Evolutionary conservation across 1,140 invertebrate species (phyloP), one percentile per base, ranked within the genome.

Genomic region (Ooceraea biroi): DNA sequence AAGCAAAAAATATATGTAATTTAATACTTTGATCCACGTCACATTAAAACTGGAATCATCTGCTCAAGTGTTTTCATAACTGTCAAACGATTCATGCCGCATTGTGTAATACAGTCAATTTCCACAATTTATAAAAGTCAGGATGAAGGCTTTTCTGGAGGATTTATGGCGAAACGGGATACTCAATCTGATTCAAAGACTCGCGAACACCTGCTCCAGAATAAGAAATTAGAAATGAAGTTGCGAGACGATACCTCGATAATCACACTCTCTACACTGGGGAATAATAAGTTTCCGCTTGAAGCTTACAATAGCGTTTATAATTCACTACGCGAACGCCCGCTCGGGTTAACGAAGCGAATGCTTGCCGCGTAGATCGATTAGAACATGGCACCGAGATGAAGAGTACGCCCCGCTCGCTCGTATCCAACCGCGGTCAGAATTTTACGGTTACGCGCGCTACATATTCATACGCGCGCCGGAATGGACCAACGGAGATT

Each of bases 371-470:
- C 50, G 50, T 57, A 80, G 36, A 80, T 57, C 76, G 50, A 71
- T 80, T 80, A 80, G 76, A 78, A 60, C 41, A 36, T 27, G 44
- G 36, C 52, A 22, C 63, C 48, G 60, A 71, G 76, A 69, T 69
- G 76, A 80, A 60, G 52, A 50, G 36, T 7, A 14, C 22, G 60
- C 14, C 48, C 50, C 55, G 76, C 50, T 27, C 11, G 44, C 17
- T 22, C 25, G 50, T 78, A 63, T 44, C 48, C 76, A 25, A 30
- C 12, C 12, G 65, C 50, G 52, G 76, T 58, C 57, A 80, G 63
- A 80, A 80, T 80, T 80, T 80, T 80, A 80, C 65, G 50, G 76
- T 22, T 80, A 80, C 36, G 65, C 65, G 55, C 76, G 50, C 63
- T 57, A 80, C 65, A 80, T 71, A 80, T 80, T 80, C 76, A 71